Evolutionary conservation across 2,888 invertebrate genomes (phyloP), one percentile per base, ranked within the genome.

Genomic region (Andrena praecox): DNA sequence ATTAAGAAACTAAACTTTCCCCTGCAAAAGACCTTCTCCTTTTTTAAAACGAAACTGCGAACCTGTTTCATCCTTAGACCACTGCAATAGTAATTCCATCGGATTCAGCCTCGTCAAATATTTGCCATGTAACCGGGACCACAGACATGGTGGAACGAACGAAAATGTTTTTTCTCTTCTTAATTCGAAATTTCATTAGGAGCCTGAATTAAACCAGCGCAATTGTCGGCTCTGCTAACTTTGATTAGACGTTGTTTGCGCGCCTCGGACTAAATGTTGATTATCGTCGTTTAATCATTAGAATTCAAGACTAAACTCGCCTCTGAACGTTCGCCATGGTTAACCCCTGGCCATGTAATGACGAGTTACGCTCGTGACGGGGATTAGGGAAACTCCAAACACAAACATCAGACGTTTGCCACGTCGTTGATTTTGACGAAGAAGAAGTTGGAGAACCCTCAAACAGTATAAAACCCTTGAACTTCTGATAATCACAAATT

Each of bases 191-290:
- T 33, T 31, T 71, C 50, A 33, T 62, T 50, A 24, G 8, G 20
- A 27, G 16, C 10, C 12, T 2, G 12, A 27, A n/a, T 63, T 54
- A 52, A 72, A 62, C 33, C 10, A 8, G n/a, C 10, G 8, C 24
- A 3, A 50, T 24, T 24, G 10, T 33, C 16, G 54, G 42, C 8
- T 62, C 50, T 8, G 27, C 16, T 20, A 63, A 54, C 27, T 62
- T 63, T 63, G 54, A 63, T 76, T 76, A 69, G 12, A 10, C 33
- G 54, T 54, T 29, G 62, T 33, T 42, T 20, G 54, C 24, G 2
- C 29, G 8, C 56, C 8, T 27, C 0, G 12, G 10, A 5, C 12
- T 20, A 29, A 63, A 54, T 24, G 35, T 76, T 69, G 54, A 76
- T 63, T 63, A 63, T 60, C 59, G 20, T 48, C 59, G 31, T 31